phyloP scores from a whole-genome alignment of 2,113 vertebrate species.

The Osmerus eperlanus region DNA sequence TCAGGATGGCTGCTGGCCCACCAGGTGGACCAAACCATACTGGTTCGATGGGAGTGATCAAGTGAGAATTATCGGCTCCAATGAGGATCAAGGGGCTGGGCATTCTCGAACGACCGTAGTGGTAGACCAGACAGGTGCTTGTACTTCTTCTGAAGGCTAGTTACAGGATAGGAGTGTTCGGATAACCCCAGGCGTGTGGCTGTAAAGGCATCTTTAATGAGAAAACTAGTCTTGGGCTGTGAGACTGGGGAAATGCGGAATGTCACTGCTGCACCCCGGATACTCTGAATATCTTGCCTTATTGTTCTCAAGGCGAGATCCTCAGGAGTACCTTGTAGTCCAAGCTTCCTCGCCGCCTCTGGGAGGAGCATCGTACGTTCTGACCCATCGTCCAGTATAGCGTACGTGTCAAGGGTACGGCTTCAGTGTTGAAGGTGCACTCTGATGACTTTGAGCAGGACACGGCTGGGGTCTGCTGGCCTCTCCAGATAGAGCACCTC shows the following conservation, averaged over 20 bases:
- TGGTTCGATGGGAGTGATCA: slow-evolving; percentile 5
- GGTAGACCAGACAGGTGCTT: neutral
- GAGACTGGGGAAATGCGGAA: neutral
- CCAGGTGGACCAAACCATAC: slow-evolving; percentile 7
- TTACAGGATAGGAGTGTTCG: slow-evolving; percentile 5
- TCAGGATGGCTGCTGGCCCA: slow-evolving; percentile 10
- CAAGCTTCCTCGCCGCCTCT: neutral
- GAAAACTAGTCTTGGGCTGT: neutral
- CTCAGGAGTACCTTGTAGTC: neutral
- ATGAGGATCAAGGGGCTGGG: slow-evolving; percentile 3
- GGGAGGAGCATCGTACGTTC: slow-evolving; percentile 14
- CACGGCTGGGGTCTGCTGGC: neutral
- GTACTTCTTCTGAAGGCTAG: neutral
- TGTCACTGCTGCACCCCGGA: slow-evolving; percentile 1
- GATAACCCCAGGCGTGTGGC: neutral
- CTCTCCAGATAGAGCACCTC: neutral
- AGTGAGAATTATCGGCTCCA: slow-evolving; percentile 10
- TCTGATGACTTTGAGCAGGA: slow-evolving; percentile 12
- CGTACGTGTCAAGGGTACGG: neutral
- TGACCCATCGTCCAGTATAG: neutral
- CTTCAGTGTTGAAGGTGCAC: neutral
- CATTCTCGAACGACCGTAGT: neutral
- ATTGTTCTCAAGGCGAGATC: neutral
- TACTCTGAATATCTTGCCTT: neutral
- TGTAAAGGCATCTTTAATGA: slow-evolving; percentile 16